These are phyloP conservation scores for Bombus haemorrhoidalis DNA, from an alignment of 1,140 invertebrate species.

Conservation along the genomic window DNA sequence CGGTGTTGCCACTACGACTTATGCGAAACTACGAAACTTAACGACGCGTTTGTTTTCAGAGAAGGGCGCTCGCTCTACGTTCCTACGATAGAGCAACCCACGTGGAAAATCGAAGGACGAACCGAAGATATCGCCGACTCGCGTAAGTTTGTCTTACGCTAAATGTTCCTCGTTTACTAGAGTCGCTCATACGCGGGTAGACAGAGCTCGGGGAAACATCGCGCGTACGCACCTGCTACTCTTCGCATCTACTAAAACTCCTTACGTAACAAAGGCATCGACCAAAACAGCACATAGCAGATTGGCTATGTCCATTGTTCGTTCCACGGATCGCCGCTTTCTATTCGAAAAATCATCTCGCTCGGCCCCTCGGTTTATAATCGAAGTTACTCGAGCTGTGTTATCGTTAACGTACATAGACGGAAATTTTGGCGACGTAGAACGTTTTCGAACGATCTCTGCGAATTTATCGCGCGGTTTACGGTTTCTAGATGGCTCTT, in stretches of 20 bases:
- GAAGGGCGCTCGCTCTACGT: background rate
- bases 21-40: background rate
- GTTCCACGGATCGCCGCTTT: background rate
- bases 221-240: slow-evolving; percentile 36
- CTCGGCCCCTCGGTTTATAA: background rate
- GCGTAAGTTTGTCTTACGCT: background rate
- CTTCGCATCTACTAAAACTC: slow-evolving; percentile 3
- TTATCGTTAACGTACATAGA: background rate
- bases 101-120: background rate
- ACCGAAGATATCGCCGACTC: background rate
- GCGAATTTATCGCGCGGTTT: too few relatives aligned
- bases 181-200: slow-evolving; percentile 8
- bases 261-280: slow-evolving; percentile 44
- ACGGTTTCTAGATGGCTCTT: background rate
- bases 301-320: slow-evolving; percentile 12
- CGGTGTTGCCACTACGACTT: too few relatives aligned
- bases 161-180: slow-evolving; percentile 4
- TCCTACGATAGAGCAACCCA: background rate
- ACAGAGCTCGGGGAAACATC: slow-evolving; percentile 6
- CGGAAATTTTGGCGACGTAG: too few relatives aligned
- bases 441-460: too few relatives aligned
- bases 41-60: background rate
- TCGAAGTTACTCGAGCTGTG: too few relatives aligned
- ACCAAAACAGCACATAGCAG: background rate
- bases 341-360: background rate